Percentiles rank a stretch among this genome's conserved stretches.
phyloP scores from a whole-genome alignment of 2,888 invertebrate genomes.

The Tenthredo distinguenda region DNA sequence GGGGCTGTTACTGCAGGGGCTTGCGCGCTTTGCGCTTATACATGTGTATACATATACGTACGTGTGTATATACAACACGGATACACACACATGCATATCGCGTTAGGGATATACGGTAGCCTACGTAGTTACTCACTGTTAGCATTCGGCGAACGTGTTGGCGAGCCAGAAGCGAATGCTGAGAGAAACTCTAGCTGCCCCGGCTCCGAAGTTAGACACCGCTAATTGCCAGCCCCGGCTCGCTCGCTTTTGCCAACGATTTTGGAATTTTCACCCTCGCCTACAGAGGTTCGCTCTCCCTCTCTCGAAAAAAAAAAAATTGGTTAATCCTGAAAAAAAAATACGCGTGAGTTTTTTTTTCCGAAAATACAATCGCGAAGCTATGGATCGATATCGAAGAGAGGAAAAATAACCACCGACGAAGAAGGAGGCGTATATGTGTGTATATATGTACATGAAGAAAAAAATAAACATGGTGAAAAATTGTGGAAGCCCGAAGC shows the following conservation, averaged over 20 bases:
- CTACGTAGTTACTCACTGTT: conserved; percentile 28
- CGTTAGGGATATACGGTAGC: background rate
- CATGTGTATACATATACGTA: background rate
- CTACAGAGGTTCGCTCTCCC: background rate
- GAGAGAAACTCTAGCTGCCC: background rate
- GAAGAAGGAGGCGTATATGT: background rate
- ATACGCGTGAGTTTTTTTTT: no score
- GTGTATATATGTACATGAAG: background rate
- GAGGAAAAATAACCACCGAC: background rate
- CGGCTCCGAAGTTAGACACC: conserved; percentile 31
- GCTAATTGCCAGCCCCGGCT: background rate
- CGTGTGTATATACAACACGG: background rate
- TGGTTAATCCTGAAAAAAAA: no score
- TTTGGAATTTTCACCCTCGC: background rate
- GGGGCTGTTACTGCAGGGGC: background rate
- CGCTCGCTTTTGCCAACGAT: background rate
- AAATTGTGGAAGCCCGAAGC: background rate
- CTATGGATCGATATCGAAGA: background rate
- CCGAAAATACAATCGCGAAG: no score
- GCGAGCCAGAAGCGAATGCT: background rate
- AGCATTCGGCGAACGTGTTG: conserved; percentile 18
- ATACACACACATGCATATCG: background rate
- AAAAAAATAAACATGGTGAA: background rate
- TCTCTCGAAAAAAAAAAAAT: background rate
- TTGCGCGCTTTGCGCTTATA: background rate